Conservation (phyloP, 2,888 invertebrate species). For the Zygogramma bicolorata region DNA sequence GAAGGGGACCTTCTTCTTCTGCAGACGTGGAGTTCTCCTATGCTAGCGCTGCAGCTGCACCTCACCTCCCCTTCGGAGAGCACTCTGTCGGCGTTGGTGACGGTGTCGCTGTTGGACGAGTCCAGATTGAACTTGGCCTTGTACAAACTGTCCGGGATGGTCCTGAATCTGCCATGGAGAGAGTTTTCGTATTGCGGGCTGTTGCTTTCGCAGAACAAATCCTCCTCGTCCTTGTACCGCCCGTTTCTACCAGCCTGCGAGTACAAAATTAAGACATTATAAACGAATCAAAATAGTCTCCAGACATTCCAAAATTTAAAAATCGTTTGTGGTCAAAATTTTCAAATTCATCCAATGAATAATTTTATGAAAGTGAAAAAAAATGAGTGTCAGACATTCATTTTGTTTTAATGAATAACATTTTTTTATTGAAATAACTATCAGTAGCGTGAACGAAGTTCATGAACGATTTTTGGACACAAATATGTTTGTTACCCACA, state of each 20-base stretch:
- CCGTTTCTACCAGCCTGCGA: slow-evolving; percentile 30
- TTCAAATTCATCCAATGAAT: no score
- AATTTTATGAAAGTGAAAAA: no score
- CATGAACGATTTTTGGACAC: no score
- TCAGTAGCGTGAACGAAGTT: no score
- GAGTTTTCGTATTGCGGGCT: slow-evolving; percentile 6
- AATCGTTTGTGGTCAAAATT: no score
- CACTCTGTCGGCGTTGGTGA: slow-evolving; percentile 33
- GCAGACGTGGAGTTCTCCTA: slow-evolving; percentile 59
- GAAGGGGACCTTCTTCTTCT: neutral
- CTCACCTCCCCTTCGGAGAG: slow-evolving; percentile 56
- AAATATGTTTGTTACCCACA: no score
- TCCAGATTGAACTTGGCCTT: slow-evolving; percentile 17
- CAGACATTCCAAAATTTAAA: no score
- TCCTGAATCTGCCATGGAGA: neutral
- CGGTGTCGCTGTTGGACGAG: slow-evolving; percentile 37
- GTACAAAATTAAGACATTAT: no score
- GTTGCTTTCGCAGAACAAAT: slow-evolving; percentile 39
- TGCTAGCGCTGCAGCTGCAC: slow-evolving; percentile 52
- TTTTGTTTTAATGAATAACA: no score
- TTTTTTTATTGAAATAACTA: no score
- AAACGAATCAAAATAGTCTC: no score
- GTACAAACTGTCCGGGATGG: neutral
- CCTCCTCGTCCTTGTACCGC: slow-evolving; percentile 47
- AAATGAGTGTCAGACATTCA: no score